Base-by-base conservation (phyloP, 1,140 invertebrate genomes). In the Bombus breviceps region DNA sequence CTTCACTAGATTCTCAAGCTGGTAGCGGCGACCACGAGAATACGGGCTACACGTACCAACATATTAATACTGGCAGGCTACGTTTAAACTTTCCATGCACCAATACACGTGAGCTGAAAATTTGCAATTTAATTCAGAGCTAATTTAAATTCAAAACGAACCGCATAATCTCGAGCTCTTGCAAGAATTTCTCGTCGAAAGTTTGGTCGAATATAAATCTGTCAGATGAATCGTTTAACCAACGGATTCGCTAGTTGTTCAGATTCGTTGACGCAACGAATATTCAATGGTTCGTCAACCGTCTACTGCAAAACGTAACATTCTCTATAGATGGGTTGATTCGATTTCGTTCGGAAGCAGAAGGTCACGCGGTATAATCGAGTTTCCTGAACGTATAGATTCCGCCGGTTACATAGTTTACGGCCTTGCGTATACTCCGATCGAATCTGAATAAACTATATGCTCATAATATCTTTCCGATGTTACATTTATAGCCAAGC, bases 111-210 rank as follows among this genome's bases (percentile, higher is more conserved):
- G 68, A 22, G 32, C 43, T 5, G 22, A 34, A 69, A 68, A 83
- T 83, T 77, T 83, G 73, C 73, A 83, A 83, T 83, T 83, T 83
- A 83, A 83, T 83, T 68, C 53, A n/a, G 5, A 4, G 41, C 81
- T 83, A n/a, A 69, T 77, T 83, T 66, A 64, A 57, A 77, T 83
- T 69, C 43, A 77, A 39, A 66, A 25, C 72, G 32, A 53, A 22
- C 32, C 28, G 15, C 41, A 28, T 2, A 34, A 34, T 68, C 34
- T 22, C 64, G 64, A 18, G 37, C 1, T 32, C n/a, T n/a, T 28
- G 34, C 18, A 28, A 53, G 39, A 28, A 62, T 39, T 28, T 13
- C 10, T 12, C 39, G 39, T 12, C 15, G 13, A 18, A 32, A 81
- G 18, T 32, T 39, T 34, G 62, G 34, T 39, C 32, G 34, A 9